phyloP scores from a whole-genome alignment of 2,113 vertebrate genomes.

The Calonectris borealis region DNA sequence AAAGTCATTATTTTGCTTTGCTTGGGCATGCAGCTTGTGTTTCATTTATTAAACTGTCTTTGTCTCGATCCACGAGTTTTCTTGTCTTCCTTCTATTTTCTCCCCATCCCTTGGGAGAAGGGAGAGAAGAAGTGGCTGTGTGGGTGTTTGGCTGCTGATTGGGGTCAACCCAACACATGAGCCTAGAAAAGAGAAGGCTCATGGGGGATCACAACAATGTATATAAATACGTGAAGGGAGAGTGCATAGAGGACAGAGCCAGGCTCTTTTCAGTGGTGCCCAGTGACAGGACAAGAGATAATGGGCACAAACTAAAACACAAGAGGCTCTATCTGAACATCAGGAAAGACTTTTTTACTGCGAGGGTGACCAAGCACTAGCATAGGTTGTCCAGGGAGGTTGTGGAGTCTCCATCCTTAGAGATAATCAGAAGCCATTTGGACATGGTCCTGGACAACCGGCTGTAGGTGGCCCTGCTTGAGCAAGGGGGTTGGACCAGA shows the following conservation, averaged over 20 bases:
- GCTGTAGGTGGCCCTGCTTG: not conserved
- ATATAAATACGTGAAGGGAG: not conserved
- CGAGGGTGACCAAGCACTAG: fast-evolving
- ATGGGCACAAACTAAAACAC: not conserved
- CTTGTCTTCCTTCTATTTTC: not conserved
- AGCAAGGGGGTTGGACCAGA: not conserved
- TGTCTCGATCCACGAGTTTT: not conserved
- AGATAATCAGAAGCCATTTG: not conserved
- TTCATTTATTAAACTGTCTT: not conserved
- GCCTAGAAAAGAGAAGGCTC: not conserved
- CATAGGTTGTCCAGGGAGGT: not conserved
- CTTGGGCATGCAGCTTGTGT: not conserved
- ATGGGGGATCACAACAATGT: not conserved
- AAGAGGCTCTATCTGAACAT: not conserved
- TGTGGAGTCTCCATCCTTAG: not conserved
- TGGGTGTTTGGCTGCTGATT: not conserved
- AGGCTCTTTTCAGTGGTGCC: not conserved
- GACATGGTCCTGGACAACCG: not conserved
- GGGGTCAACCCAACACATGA: not conserved
- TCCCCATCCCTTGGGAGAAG: not conserved
- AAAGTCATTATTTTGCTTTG: not conserved
- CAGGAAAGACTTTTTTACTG: not conserved
- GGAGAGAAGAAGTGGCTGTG: not conserved
- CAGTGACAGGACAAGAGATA: not conserved
- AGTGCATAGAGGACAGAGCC: not conserved